Evolutionary conservation across 2,888 invertebrate genomes (phyloP), one percentile per base, ranked within the genome.

Genomic region (Hermodice carunculata): DNA sequence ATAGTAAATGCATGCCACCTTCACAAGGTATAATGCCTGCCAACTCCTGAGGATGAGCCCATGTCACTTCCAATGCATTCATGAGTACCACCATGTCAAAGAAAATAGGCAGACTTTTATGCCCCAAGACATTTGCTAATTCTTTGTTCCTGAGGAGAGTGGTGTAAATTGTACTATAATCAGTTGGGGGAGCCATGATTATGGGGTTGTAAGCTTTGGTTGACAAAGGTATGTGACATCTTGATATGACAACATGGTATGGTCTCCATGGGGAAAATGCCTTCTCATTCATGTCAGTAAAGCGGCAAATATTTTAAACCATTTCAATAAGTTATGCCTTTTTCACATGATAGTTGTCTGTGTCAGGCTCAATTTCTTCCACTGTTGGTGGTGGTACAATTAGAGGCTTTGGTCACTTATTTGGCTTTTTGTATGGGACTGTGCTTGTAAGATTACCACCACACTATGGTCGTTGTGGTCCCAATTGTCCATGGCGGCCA

Each of bases 381-480:
- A 37, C n/a, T 22, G 11, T 37, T 24, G 42, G 40, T n/a, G 40
- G 54, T 24, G 54, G 54, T 8, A 24, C 40, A 22, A 54, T 24
- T 11, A 17, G 19, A 24, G 54, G 54, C 28, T 54, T 42, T 4
- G 54, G 40, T 31, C 54, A 24, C 26, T 40, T 42, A 3, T 11
- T 40, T 2, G 54, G 54, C 28, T 54, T 54, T 42, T 54, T 32
- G 40, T 54, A 54, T 24, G 37, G 17, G 17, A 40, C 24, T 3
- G 42, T 42, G 28, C 28, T 32, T 22, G 40, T 40, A 17, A 54
- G 42, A 14, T 37, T 37, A 6, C 40, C 40, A 54, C 42, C 54
- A 42, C 42, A 22, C 40, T 54, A 22, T 37, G 54, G 40, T 54
- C 54, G 22, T 54, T 54, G 26, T 54, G 54, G 40, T 54, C 54